Percentiles rank a stretch among this genome's conserved stretches.
Evolutionary conservation across 1,140 invertebrate genomes (phyloP).

Genomic region (Meloidogyne exigua): DNA sequence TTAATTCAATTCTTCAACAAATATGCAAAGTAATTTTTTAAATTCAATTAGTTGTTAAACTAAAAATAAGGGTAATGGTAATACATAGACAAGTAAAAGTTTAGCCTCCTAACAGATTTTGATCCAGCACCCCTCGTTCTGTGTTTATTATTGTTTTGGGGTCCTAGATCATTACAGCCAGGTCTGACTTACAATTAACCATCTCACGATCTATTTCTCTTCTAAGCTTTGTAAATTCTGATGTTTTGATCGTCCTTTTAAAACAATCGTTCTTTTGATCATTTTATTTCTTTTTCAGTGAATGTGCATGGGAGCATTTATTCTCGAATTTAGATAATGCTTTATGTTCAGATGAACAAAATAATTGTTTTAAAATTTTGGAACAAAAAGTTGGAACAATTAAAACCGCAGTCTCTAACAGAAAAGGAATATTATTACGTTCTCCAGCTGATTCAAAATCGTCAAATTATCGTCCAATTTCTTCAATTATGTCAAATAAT

Average conservation of each 20-base stretch:
- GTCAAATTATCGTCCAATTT: background rate
- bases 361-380: background rate
- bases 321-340: constrained; percentile 17
- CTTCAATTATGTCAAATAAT: constrained; percentile 5
- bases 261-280: background rate
- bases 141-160: too few species aligned
- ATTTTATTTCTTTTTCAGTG: constrained; percentile 20
- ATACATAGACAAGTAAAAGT: too few species aligned
- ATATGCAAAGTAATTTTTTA: constrained; percentile 7
- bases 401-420: background rate
- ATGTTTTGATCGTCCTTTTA: too few species aligned
- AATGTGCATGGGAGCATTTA: constrained; percentile 19
- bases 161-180: too few species aligned
- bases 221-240: too few species aligned
- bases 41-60: too few species aligned
- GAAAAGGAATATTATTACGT: constrained; percentile 6
- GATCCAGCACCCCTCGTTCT: too few species aligned
- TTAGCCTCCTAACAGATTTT: too few species aligned
- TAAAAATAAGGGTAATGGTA: too few species aligned
- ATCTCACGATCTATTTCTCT: too few species aligned
- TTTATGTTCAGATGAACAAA: background rate
- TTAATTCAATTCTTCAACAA: background rate
- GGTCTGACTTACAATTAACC: too few species aligned
- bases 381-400: background rate
- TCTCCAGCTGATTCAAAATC: background rate